Percentiles rank a stretch among this genome's conserved stretches.
These are phyloP conservation scores for Gallinago media DNA, from an alignment of 2,113 vertebrate genomes.

Conservation along the genomic window DNA sequence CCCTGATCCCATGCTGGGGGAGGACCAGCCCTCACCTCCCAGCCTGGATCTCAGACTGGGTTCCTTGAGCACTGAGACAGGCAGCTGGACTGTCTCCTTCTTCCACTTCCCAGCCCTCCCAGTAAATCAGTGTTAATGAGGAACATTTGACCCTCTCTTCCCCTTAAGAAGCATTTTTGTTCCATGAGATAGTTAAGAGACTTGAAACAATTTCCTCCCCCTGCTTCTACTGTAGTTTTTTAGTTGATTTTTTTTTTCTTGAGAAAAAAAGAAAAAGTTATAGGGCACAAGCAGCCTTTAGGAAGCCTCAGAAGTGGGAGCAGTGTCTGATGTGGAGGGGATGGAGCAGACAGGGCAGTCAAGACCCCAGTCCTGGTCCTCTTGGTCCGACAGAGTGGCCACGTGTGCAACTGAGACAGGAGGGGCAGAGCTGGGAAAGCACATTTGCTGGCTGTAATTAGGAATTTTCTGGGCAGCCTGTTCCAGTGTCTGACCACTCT, in stretches of 20 bases:
- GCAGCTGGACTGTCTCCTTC: constrained; percentile 38
- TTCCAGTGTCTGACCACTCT: too few relatives aligned
- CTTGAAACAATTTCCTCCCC: constrained; percentile 27
- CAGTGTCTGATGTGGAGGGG: neutral
- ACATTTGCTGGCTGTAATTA: neutral
- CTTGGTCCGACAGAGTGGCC: neutral
- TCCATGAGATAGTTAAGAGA: constrained; percentile 60
- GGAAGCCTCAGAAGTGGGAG: neutral
- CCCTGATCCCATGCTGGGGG: rapidly evolving
- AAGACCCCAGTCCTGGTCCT: neutral
- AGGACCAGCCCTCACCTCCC: neutral
- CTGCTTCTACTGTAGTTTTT: neutral
- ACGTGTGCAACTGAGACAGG: rapidly evolving
- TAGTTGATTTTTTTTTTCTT: neutral
- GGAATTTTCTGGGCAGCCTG: neutral
- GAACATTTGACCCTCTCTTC: constrained; percentile 50
- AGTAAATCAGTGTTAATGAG: constrained; percentile 50
- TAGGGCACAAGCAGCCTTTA: neutral
- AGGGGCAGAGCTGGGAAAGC: neutral
- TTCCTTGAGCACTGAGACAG: neutral
- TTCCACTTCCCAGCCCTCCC: neutral
- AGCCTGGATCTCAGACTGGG: neutral
- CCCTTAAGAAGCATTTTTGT: constrained; percentile 56
- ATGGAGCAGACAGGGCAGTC: neutral
- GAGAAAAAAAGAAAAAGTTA: neutral